Percentiles rank a stretch among this genome's conserved stretches.
Conservation (phyloP, 2,797 vertebrate species). For the Sphaeramia orbicularis region DNA sequence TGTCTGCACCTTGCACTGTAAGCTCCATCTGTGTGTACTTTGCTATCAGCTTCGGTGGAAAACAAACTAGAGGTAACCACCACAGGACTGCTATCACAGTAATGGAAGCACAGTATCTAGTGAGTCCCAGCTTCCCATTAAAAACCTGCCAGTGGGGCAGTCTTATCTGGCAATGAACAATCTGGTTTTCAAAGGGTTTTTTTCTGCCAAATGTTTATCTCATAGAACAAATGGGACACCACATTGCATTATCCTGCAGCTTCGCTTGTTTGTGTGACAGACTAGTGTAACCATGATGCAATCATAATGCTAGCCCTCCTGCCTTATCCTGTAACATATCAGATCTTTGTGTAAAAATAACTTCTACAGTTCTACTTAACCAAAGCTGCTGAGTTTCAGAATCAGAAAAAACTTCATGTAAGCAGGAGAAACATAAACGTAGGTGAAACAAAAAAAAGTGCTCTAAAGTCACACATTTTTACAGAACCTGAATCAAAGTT, state of each 20-base stretch:
- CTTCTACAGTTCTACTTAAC: not conserved
- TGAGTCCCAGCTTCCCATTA: conserved; percentile 56
- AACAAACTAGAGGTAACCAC: conserved; percentile 55
- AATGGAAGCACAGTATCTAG: conserved; percentile 61
- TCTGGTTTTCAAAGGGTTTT: conserved; percentile 62
- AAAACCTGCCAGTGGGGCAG: conserved; percentile 54
- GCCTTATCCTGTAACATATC: conserved; percentile 6
- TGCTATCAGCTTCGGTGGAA: conserved; percentile 36
- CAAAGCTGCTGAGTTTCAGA: too few relatives aligned
- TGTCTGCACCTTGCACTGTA: conserved; percentile 32
- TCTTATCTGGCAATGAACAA: conserved; percentile 71
- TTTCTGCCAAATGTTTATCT: conserved; percentile 71
- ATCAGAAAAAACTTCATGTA: too few relatives aligned
- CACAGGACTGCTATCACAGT: conserved; percentile 55
- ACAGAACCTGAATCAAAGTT: too few relatives aligned
- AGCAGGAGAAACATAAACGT: too few relatives aligned
- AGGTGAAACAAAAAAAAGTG: too few relatives aligned
- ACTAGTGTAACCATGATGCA: conserved; percentile 50
- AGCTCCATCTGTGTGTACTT: conserved; percentile 39
- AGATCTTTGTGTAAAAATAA: conserved; percentile 1
- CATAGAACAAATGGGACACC: conserved; percentile 55
- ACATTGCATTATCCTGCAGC: conserved; percentile 41
- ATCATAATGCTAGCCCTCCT: conserved; percentile 23
- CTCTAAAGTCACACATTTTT: too few relatives aligned
- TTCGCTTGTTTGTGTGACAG: conserved; percentile 16